These are phyloP conservation scores for Notocelia uddmanniana DNA, from an alignment of 2,888 invertebrate species.

Conservation along the genomic window DNA sequence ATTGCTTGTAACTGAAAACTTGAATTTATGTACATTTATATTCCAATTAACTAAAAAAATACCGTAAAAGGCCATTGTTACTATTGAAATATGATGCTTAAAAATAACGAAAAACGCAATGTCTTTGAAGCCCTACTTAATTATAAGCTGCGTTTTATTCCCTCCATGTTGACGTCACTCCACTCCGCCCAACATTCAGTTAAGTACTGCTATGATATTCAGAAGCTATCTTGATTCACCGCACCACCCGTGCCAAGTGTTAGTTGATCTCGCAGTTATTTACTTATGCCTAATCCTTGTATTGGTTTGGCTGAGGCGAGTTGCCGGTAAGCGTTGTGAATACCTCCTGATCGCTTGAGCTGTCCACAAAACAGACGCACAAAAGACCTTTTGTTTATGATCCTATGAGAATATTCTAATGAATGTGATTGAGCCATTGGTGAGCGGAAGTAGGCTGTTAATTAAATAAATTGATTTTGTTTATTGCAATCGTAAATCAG, in stretches of 20 bases:
- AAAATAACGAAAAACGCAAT: slow-evolving; percentile 18
- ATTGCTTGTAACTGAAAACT: too few species aligned
- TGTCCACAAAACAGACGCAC: slow-evolving; percentile 59
- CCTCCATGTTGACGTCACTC: slow-evolving; percentile 74
- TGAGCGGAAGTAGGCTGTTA: slow-evolving; percentile 75
- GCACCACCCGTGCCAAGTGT: background rate
- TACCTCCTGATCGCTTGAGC: slow-evolving; percentile 53
- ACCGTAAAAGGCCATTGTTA: background rate
- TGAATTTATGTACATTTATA: too few species aligned
- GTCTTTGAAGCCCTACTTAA: slow-evolving; percentile 55
- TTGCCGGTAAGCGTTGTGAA: background rate
- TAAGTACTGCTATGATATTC: slow-evolving; percentile 56
- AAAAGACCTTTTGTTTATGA: slow-evolving; percentile 79
- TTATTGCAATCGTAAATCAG: slow-evolving; percentile 45
- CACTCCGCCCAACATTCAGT: slow-evolving; percentile 73
- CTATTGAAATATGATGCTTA: slow-evolving; percentile 12
- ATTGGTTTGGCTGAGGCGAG: background rate
- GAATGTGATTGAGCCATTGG: slow-evolving; percentile 74
- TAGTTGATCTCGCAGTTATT: background rate
- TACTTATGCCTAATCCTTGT: background rate
- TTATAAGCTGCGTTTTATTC: slow-evolving; percentile 78
- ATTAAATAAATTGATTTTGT: slow-evolving; percentile 56
- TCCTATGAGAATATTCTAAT: slow-evolving; percentile 71
- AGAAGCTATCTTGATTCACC: background rate
- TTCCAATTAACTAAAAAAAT: too few species aligned